Conservation (phyloP, 2,113 vertebrate species). For the Rhegmatorhina hoffmannsi region DNA sequence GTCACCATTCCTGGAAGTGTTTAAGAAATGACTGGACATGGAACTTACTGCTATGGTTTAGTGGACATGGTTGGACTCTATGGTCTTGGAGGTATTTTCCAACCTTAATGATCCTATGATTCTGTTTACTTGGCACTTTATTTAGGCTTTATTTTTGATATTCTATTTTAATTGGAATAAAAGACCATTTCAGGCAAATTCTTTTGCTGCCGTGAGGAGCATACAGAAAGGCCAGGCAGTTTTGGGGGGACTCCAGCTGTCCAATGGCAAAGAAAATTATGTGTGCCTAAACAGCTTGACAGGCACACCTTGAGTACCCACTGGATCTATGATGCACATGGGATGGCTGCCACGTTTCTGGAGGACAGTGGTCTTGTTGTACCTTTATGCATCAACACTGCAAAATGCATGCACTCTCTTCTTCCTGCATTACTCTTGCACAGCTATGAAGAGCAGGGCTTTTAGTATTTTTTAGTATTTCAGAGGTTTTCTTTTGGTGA, state of each 20-base stretch:
- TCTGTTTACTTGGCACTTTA: not conserved
- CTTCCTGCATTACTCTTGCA: not conserved
- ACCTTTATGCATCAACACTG: accelerated
- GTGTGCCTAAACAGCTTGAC: not conserved
- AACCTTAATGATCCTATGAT: not conserved
- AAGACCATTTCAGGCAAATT: not conserved
- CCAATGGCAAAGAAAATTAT: not conserved
- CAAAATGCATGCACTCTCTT: not conserved
- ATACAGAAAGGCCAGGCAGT: not conserved
- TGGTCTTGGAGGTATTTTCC: not conserved
- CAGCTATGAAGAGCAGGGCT: not conserved
- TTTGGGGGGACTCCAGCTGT: not conserved
- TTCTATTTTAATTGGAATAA: not conserved
- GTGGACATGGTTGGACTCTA: not conserved
- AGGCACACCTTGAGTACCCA: not conserved
- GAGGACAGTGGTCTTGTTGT: not conserved
- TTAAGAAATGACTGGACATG: not conserved
- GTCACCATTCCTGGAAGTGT: too few species aligned
- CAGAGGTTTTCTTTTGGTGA: not conserved
- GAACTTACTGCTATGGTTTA: not conserved
- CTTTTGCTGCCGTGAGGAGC: not conserved
- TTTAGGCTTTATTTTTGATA: not conserved
- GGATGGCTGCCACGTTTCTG: not conserved
- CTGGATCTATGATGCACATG: accelerated
- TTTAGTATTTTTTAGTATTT: not conserved